Evolutionary conservation across 2,113 vertebrate species (phyloP).

Genomic region (Callipepla squamata): DNA sequence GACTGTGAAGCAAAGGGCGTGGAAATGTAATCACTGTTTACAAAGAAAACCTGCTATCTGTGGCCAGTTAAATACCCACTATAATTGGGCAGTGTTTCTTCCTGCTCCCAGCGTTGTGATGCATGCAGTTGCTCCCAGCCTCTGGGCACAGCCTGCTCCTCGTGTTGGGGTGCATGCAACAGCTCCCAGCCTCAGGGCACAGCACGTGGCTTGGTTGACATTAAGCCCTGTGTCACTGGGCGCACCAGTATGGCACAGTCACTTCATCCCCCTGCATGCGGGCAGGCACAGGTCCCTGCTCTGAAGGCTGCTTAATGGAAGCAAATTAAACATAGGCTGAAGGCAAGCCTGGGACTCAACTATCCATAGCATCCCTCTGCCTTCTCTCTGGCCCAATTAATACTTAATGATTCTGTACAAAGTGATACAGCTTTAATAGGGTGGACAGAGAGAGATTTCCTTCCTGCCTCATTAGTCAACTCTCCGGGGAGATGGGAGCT

Average conservation of each 20-base stretch:
- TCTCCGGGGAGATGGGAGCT: not conserved
- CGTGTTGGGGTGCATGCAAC: accelerated
- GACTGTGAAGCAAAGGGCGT: no score
- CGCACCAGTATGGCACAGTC: accelerated
- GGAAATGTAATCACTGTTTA: not conserved
- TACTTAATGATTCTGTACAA: not conserved
- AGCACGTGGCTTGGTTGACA: accelerated
- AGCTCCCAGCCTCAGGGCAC: no score
- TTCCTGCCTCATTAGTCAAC: not conserved
- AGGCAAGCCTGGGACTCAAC: not conserved
- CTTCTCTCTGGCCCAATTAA: not conserved
- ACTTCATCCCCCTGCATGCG: not conserved
- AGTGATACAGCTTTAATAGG: not conserved
- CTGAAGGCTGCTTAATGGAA: not conserved
- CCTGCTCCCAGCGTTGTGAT: no score
- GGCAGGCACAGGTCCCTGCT: not conserved
- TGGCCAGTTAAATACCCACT: not conserved
- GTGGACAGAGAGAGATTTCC: not conserved
- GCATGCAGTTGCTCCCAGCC: accelerated
- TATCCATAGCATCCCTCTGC: not conserved
- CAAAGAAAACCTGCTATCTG: not conserved
- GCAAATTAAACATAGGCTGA: not conserved
- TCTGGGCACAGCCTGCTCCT: accelerated
- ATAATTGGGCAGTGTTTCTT: not conserved
- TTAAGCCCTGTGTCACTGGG: not conserved